Base-by-base conservation (phyloP, 2,888 invertebrate species). In the Didymodactylos carnosus region DNA sequence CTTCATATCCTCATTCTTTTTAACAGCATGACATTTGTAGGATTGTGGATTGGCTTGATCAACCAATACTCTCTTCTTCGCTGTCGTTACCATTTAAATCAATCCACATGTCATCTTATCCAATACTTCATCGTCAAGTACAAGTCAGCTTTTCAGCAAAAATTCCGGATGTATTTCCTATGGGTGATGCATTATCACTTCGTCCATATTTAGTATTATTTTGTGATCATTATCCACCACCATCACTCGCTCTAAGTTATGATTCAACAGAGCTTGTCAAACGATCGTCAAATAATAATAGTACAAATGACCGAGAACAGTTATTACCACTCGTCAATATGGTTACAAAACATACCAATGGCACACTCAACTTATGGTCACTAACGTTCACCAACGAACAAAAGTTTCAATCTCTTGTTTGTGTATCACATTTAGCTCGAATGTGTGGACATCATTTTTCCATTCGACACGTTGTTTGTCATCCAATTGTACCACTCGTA, bases 391-490 rank as follows among this genome's bases (percentile, higher is more conserved):
- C 80, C 16, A 95, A 97, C 80, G 91, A 91, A 81, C 92, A 94
- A 1, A 92, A 93, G 83, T 98, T 94, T 83, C 91, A 92, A 73
- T 89, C 82, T 86, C 91, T 94, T 76, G 86, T 97, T 80, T 95
- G 93, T 84, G 94, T 99, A 79, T 91, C 94, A 0, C 97, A 98
- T 83, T 90, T 90, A 3, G 91, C 92, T 62, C 87, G 98, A 80
- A 94, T 95, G n/a, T 97, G 97, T 53, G 98, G 98, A 10, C 98
- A 98, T 86, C 88, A 98, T 77, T 95, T 95, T 85, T 88, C 94
- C 78, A 93, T 95, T 1, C 94, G 95, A 81, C 92, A 94, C 82
- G 94, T 98, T 79, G 92, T 94, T 70, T 97, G 97, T 84, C 98
- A 98, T 87, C 98, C 98, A 77, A 95, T 95, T 78, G 87, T 98